Base-by-base conservation (phyloP, 2,797 vertebrate genomes). In the Trematomus bernacchii region DNA sequence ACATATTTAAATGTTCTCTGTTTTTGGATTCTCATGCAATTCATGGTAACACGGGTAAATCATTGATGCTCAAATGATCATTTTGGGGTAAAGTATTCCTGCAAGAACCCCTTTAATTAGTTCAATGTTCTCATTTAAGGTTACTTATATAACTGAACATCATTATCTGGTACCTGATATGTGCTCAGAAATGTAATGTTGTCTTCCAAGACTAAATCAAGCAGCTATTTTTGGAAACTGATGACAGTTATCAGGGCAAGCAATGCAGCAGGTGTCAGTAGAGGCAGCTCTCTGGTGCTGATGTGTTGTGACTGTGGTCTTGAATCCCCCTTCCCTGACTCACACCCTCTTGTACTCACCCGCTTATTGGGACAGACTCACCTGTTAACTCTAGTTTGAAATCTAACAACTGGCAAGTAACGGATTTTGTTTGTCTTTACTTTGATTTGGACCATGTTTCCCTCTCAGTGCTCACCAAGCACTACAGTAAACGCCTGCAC, bases 401-500 rank as follows among this genome's bases (percentile, higher is more conserved):
- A 70, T 64, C 67, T 80, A 87, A 90, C 83, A 77, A 50, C 64
- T 75, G 63, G 60, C 14, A 54, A 79, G 47, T 74, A 68, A 73
- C 71, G 15, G 54, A 76, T 78, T 89, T 85, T 90, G 80, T 81
- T 77, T 88, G 89, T 90, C 83, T 88, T 89, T 74, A 73, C 72
- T 87, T 84, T 76, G 55, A 93, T 85, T 88, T 77, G 76, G 87
- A 87, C 76, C 12, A 21, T 8, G 52, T 59, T 83, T 86, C 68
- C 85, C 89, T 93, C 91, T 94, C 93, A 92, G 89, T 91, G 90
- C 92, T 94, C 90, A 93, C 86, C 48, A 57, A 88, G 83, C 86
- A 91, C 90, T 81, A 89, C 94, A 93, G 93, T 92, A 92, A 94
- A 95, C 91, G 91, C 92, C 91, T 93, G 92, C 93, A 94, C 92